phyloP scores from a whole-genome alignment of 2,888 invertebrate species.

The Phoronis australis region DNA sequence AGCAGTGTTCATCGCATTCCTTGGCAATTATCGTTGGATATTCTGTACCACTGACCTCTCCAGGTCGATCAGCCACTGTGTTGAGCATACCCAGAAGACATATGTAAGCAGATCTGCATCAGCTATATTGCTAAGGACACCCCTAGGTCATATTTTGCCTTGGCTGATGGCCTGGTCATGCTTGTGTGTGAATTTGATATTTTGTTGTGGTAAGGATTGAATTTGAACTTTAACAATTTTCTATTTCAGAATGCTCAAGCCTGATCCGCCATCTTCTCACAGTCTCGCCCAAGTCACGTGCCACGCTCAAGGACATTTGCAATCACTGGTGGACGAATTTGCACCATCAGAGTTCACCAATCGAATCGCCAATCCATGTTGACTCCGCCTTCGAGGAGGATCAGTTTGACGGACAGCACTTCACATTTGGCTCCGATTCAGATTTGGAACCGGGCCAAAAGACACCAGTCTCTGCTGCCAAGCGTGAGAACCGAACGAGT shows the following conservation, averaged over 20 bases:
- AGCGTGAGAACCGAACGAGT: neutral
- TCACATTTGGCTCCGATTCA: neutral
- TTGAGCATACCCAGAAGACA: too few relatives aligned
- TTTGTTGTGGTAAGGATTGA: too few relatives aligned
- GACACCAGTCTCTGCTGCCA: neutral
- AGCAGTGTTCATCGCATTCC: too few relatives aligned
- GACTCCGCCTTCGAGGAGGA: neutral
- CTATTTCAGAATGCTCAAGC: constrained; percentile 76
- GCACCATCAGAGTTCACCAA: constrained; percentile 32
- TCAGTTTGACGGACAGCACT: neutral
- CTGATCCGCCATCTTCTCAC: constrained; percentile 91
- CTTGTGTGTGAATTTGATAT: too few relatives aligned
- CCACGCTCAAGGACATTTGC: constrained; percentile 90
- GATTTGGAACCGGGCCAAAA: neutral
- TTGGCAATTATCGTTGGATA: too few relatives aligned
- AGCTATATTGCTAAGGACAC: too few relatives aligned
- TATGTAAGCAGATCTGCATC: too few relatives aligned
- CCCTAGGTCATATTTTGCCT: too few relatives aligned
- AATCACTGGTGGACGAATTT: constrained; percentile 94
- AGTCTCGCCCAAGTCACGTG: constrained; percentile 81
- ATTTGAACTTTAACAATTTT: too few relatives aligned
- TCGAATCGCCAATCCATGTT: constrained; percentile 21
- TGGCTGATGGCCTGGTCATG: too few relatives aligned
- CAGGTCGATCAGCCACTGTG: too few relatives aligned
- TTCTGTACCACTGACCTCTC: too few relatives aligned